Conservation (phyloP, 1,140 invertebrate species). For the Augochlora pura region DNA sequence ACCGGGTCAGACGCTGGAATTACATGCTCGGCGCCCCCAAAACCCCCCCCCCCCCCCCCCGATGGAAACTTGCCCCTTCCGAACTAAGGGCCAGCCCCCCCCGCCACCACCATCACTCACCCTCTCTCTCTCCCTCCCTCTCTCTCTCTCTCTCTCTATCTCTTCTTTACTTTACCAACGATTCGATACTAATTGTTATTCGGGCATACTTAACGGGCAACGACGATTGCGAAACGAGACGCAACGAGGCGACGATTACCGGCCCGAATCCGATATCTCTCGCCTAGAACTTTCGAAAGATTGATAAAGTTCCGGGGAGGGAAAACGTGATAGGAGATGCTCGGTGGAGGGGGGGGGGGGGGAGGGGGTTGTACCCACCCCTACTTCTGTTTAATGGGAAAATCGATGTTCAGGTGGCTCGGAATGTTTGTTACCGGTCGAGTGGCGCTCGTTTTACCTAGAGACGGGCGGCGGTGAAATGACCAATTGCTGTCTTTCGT, state of each 20-base stretch:
- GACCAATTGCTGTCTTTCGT: no score
- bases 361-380: no score
- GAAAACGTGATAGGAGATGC: not conserved
- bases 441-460: no score
- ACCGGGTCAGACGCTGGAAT: conserved; percentile 47
- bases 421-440: not conserved
- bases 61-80: conserved; percentile 4
- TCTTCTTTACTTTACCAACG: no score
- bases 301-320: not conserved
- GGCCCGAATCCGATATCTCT: conserved; percentile 18
- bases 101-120: not conserved
- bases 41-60: no score
- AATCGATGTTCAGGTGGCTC: not conserved
- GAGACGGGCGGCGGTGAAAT: not conserved
- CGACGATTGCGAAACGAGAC: conserved; percentile 12
- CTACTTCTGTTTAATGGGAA: not conserved
- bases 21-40: conserved; percentile 17
- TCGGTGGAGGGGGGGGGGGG: no score
- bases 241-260: conserved; percentile 14
- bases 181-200: conserved; percentile 3
- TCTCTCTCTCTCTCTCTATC: not conserved
- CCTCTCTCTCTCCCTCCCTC: no score
- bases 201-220: not conserved
- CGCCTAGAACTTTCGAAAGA: not conserved
- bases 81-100: not conserved